phyloP scores from a whole-genome alignment of 2,888 invertebrate genomes.

The Volucella zonaria region DNA sequence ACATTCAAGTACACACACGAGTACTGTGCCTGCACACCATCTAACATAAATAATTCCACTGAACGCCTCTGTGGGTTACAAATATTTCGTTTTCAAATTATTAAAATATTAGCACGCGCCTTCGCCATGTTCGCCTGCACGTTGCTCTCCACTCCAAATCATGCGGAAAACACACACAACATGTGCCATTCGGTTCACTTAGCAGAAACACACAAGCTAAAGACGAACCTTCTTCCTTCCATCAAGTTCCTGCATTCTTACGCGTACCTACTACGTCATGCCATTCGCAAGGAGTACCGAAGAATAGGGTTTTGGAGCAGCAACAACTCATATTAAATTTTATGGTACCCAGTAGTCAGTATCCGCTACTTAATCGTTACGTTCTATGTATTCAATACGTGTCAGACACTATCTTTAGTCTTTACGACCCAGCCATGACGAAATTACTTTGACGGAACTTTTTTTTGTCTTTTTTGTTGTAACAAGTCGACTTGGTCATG shows the following conservation, averaged over 20 bases:
- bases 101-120: conserved; percentile 40
- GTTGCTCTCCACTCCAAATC: not conserved
- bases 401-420: conserved; percentile 40
- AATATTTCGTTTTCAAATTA: conserved; percentile 43
- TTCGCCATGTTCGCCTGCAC: not conserved
- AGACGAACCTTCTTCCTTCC: not conserved
- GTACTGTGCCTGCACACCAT: too few relatives aligned
- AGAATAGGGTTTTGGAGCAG: conserved; percentile 3
- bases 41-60: too few relatives aligned
- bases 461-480: not conserved
- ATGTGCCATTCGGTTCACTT: conserved; percentile 26
- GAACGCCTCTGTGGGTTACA: conserved; percentile 18
- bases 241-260: conserved; percentile 19
- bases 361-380: conserved; percentile 38
- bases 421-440: conserved; percentile 38
- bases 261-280: not conserved
- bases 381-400: conserved; percentile 41
- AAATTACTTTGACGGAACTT: conserved; percentile 1
- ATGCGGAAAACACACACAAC: not conserved
- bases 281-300: not conserved
- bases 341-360: conserved; percentile 19
- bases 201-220: not conserved
- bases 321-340: conserved; percentile 50
- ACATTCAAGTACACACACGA: too few relatives aligned
- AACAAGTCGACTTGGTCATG: not conserved